phyloP scores from a whole-genome alignment of 2,888 invertebrate genomes.

The Drosophila parthenogenetica region DNA sequence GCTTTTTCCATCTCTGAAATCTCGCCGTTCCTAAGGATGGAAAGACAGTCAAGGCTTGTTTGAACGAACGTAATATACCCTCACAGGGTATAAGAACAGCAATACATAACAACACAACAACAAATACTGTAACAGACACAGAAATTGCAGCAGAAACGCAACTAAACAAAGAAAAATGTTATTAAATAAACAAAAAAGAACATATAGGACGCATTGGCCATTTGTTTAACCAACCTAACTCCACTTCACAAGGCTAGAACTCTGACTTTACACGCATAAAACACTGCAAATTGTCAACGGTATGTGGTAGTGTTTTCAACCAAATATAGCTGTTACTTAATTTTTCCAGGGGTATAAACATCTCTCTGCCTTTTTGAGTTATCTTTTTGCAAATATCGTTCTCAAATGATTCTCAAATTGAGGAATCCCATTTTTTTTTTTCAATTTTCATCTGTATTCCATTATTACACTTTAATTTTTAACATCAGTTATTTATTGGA shows the following conservation, averaged over 20 bases:
- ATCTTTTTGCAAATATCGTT: too few species aligned
- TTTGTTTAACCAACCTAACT: constrained; percentile 70
- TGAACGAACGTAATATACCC: too few species aligned
- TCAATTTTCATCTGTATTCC: too few species aligned
- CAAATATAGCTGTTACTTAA: constrained; percentile 16
- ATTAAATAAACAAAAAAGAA: constrained; percentile 56
- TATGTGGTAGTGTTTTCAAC: constrained; percentile 51
- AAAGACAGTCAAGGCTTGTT: too few species aligned
- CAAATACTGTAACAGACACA: constrained; percentile 4
- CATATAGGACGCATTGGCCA: constrained; percentile 63
- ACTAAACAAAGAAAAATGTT: constrained; percentile 34
- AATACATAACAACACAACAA: constrained; percentile 20
- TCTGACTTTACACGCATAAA: constrained; percentile 47
- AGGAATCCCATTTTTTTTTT: too few species aligned
- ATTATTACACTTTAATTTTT: too few species aligned
- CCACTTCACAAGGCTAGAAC: constrained; percentile 60
- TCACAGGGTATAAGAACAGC: too few species aligned
- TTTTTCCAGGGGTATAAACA: constrained; percentile 23
- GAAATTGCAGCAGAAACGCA: constrained; percentile 21
- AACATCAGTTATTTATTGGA: too few species aligned
- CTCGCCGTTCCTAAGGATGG: too few species aligned
- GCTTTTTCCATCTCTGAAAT: too few species aligned
- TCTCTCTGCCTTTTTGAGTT: not conserved
- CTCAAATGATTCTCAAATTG: too few species aligned
- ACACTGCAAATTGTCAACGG: constrained; percentile 32